Evolutionary conservation across 1,140 invertebrate species (phyloP).

Genomic region (Meloidogyne chitwoodi): DNA sequence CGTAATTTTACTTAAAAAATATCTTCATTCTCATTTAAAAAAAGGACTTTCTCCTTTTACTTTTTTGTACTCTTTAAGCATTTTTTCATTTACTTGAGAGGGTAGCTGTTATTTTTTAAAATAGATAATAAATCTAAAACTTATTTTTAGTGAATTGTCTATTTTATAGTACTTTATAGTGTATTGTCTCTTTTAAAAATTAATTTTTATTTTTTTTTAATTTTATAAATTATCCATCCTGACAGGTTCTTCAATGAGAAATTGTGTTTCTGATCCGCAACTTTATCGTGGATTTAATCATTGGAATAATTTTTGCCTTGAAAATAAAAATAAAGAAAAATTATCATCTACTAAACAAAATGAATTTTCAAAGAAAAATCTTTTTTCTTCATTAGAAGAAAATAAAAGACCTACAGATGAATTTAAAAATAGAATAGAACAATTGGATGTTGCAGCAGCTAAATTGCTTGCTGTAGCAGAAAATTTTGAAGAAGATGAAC

Average conservation of each 20-base stretch:
- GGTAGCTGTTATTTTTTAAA: no score
- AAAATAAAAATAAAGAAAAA: not conserved
- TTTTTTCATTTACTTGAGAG: no score
- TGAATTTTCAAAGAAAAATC: not conserved
- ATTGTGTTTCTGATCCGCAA: slow-evolving; percentile 38
- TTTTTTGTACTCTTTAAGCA: no score
- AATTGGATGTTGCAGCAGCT: slow-evolving; percentile 16
- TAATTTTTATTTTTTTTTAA: no score
- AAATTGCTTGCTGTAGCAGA: slow-evolving; percentile 6
- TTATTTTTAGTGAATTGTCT: no score
- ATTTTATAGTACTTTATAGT: no score
- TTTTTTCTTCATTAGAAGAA: not conserved
- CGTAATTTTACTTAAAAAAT: no score
- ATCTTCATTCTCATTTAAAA: no score
- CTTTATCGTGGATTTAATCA: slow-evolving; percentile 42
- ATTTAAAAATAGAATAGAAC: slow-evolving; percentile 9
- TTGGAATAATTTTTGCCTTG: slow-evolving; percentile 21
- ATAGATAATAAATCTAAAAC: no score
- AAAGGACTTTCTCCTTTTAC: no score
- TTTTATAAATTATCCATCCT: not conserved
- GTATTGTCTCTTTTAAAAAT: no score
- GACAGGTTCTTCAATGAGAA: slow-evolving; percentile 18
- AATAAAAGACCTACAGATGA: not conserved
- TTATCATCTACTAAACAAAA: not conserved
- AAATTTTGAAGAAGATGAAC: not conserved